phyloP scores from a whole-genome alignment of 2,797 vertebrate genomes.

The Hydrocynus forskahlii region DNA sequence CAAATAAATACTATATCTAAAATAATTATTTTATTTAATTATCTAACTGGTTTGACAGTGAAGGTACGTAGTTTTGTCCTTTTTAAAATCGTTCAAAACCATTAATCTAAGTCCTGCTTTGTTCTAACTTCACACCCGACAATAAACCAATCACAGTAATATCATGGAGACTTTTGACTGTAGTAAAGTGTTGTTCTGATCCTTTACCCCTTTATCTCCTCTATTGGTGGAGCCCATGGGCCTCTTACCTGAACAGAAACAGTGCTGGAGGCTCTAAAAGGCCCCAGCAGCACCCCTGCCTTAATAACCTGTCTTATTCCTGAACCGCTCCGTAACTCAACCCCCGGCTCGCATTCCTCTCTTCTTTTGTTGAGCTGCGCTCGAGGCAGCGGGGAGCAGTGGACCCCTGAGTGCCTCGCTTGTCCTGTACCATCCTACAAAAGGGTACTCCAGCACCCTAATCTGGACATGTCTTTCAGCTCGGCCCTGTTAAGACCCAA shows the following conservation, averaged over 20 bases:
- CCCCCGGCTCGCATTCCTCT: constrained; percentile 74
- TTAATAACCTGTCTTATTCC: constrained; percentile 75
- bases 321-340: constrained; percentile 73
- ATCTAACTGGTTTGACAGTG: too few species aligned
- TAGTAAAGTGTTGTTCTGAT: constrained; percentile 15
- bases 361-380: constrained; percentile 73
- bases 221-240: constrained; percentile 22
- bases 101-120: neutral
- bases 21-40: too few species aligned
- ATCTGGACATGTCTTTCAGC: constrained; percentile 84
- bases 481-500: constrained; percentile 78
- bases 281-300: constrained; percentile 64
- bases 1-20: too few species aligned
- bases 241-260: constrained; percentile 63
- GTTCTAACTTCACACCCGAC: constrained; percentile 11
- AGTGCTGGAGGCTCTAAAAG: constrained; percentile 55
- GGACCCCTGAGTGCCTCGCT: constrained; percentile 68
- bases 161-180: neutral
- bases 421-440: constrained; percentile 74
- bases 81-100: neutral
- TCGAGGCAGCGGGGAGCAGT: constrained; percentile 57
- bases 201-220: constrained; percentile 11
- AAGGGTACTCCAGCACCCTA: constrained; percentile 79
- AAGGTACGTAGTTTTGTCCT: neutral
- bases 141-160: constrained; percentile 7